Conservation (phyloP, 37 sponge, comb jelly and placozoan genomes). For the Haliclona indistincta region DNA sequence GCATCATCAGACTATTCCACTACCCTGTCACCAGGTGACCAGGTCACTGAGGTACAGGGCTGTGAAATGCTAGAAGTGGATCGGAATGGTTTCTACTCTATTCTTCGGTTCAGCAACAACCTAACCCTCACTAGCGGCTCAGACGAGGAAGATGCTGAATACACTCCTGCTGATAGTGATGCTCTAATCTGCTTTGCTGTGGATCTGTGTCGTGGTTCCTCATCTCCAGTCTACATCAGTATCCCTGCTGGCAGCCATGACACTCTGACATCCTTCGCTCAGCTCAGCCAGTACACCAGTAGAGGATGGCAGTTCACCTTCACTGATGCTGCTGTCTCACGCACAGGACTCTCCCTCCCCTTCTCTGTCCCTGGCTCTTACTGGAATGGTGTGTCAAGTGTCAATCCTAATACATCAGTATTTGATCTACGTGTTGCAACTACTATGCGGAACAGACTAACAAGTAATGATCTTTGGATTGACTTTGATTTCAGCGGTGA, state of each 20-base stretch:
- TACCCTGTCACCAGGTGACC: not conserved
- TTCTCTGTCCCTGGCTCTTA: not conserved
- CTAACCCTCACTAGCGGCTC: too few species aligned
- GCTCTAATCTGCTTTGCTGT: not conserved
- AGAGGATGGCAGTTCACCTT: not conserved
- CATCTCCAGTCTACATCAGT: not conserved
- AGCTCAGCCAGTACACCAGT: too few species aligned
- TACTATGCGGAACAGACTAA: not conserved
- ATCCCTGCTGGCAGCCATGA: not conserved
- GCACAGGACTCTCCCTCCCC: not conserved
- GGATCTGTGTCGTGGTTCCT: not conserved
- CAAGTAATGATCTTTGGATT: not conserved
- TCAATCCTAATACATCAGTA: not conserved
- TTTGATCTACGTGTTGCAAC: not conserved
- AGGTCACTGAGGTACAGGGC: not conserved
- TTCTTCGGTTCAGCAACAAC: not conserved
- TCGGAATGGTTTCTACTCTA: not conserved
- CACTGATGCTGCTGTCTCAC: not conserved
- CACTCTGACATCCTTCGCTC: not conserved
- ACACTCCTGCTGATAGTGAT: not conserved
- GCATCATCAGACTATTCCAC: not conserved
- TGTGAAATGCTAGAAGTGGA: not conserved
- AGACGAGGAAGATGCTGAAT: too few species aligned
- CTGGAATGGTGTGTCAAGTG: not conserved
- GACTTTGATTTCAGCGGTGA: not conserved